Percentiles rank a stretch among this genome's conserved stretches.
phyloP scores from a whole-genome alignment of 2,113 vertebrate genomes.

The Cricetomys ansorgei region DNA sequence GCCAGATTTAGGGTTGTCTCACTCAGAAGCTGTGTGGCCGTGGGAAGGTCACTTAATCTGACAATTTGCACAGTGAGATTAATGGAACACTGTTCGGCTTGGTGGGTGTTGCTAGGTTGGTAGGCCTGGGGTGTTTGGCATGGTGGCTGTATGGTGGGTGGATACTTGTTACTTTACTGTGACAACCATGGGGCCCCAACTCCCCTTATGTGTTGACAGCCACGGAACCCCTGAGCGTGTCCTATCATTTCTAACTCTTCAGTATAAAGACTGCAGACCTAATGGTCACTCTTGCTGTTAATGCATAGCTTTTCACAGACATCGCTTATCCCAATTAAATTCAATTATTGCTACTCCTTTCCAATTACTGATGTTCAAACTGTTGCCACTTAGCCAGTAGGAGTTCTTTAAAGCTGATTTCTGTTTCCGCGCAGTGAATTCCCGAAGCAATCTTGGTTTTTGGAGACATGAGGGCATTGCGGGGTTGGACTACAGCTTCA shows the following conservation, averaged over 20 bases:
- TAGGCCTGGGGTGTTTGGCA: not conserved
- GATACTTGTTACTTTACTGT: not conserved
- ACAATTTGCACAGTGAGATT: not conserved
- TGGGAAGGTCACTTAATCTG: not conserved
- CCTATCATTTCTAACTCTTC: constrained; percentile 11
- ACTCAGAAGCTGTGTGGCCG: not conserved
- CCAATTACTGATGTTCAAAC: constrained; percentile 22
- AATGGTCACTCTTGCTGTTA: not conserved
- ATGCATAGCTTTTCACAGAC: not conserved
- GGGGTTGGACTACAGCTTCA: not conserved
- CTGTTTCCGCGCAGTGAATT: not conserved
- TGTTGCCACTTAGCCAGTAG: constrained; percentile 4
- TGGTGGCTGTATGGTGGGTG: not conserved
- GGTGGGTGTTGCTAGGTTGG: not conserved
- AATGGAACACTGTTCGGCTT: not conserved
- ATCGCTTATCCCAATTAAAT: constrained; percentile 20
- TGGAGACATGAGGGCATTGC: not conserved
- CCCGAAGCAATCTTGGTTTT: not conserved
- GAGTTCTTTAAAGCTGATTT: not conserved
- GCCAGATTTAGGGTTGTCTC: not conserved
- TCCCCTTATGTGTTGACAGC: not conserved
- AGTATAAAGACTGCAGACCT: not conserved
- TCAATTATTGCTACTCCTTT: not conserved
- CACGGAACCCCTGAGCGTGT: not conserved
- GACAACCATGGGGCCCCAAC: not conserved